Evolutionary conservation across 2,113 vertebrate species (phyloP).

Genomic region (Pagrus major): DNA sequence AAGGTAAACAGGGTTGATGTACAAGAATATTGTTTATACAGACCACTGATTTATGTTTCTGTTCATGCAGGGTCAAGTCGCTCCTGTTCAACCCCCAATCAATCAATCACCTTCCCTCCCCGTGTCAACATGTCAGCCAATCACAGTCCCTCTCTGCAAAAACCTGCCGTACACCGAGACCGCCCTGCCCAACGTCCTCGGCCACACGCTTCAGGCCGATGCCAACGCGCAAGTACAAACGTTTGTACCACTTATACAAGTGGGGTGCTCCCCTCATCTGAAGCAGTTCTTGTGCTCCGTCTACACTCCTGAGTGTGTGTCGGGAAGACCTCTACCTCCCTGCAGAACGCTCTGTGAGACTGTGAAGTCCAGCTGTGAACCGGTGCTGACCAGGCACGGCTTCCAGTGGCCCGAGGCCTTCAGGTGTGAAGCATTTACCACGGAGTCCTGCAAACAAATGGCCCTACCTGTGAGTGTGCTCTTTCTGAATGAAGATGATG

Average conservation of each 20-base stretch:
- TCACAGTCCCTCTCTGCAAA: constrained; percentile 87
- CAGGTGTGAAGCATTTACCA: constrained; percentile 85
- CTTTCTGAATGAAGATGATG: too few species aligned
- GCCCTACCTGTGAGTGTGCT: too few species aligned
- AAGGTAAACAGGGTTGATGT: neutral
- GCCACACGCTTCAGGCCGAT: constrained; percentile 86
- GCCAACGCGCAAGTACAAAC: constrained; percentile 79
- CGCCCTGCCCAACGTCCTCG: constrained; percentile 87
- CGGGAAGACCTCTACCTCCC: constrained; percentile 85
- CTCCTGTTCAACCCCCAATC: too few species aligned
- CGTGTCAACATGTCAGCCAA: constrained; percentile 87
- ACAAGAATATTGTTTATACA: neutral
- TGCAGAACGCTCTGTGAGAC: constrained; percentile 91
- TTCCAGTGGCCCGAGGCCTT: constrained; percentile 87
- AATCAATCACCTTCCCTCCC: too few species aligned
- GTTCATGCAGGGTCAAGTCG: constrained; percentile 11
- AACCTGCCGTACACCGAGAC: constrained; percentile 90
- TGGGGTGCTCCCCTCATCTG: constrained; percentile 88
- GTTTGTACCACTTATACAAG: constrained; percentile 83
- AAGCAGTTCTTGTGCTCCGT: constrained; percentile 91
- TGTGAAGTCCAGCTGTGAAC: constrained; percentile 86
- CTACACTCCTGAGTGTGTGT: constrained; percentile 88
- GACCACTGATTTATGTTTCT: neutral
- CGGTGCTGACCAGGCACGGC: constrained; percentile 87
- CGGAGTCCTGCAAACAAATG: constrained; percentile 65